Percentiles rank a stretch among this genome's conserved stretches.
Conservation (phyloP, 1,140 invertebrate genomes). For the Muscidifurax raptorellus region DNA sequence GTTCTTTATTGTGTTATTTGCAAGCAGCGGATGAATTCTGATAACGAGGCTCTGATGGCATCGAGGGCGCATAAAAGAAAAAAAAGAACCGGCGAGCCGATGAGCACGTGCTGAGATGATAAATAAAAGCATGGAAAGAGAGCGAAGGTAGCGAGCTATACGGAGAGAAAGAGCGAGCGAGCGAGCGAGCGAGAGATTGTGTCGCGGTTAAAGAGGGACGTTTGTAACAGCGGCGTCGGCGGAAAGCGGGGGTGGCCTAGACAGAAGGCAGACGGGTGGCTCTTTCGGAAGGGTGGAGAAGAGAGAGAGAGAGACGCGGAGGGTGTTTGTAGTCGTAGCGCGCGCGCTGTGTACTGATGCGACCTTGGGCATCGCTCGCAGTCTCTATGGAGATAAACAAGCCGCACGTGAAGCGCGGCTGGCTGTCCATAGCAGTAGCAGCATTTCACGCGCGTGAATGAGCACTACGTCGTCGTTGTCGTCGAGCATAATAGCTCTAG, state of each 20-base stretch:
- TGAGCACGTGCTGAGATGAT: neutral
- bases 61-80: neutral
- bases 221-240: neutral
- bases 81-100: neutral
- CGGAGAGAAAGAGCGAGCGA: too few relatives aligned
- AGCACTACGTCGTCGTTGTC: neutral
- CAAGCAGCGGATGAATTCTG: neutral
- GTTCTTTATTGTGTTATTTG: neutral
- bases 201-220: slow-evolving; percentile 1
- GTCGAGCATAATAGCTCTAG: too few relatives aligned
- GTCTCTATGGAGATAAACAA: slow-evolving; percentile 69
- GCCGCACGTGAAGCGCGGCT: slow-evolving; percentile 51
- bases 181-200: too few relatives aligned
- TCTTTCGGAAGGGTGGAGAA: slow-evolving; percentile 19
- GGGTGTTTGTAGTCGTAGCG: slow-evolving; percentile 57
- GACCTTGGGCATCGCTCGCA: slow-evolving; percentile 70
- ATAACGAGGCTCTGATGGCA: neutral
- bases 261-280: slow-evolving; percentile 67
- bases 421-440: too few relatives aligned
- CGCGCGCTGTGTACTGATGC: slow-evolving; percentile 45
- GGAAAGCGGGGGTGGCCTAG: slow-evolving; percentile 64
- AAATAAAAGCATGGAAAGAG: neutral
- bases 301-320: neutral
- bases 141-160: too few relatives aligned
- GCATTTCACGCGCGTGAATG: too few relatives aligned